Conservation (phyloP, 2,797 vertebrate species). For the Xenops minutus region DNA sequence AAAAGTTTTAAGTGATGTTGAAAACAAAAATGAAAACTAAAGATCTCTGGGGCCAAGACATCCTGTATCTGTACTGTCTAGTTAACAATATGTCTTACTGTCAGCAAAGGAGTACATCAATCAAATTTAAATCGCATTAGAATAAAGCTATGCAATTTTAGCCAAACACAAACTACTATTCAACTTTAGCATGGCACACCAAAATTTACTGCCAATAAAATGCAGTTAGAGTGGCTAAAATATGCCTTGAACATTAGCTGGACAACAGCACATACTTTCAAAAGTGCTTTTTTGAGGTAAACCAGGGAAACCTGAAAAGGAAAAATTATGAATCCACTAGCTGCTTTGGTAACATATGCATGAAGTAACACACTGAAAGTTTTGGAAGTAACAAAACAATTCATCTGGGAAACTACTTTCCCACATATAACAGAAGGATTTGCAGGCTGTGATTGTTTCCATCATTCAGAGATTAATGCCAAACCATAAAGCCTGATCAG, state of each 20-base stretch:
- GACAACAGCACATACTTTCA: not conserved
- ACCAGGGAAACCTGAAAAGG: not conserved
- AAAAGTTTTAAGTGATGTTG: not conserved
- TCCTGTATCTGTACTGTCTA: not conserved
- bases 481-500: not conserved
- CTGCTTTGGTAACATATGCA: not conserved
- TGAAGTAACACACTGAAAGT: not conserved
- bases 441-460: not conserved
- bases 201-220: not conserved
- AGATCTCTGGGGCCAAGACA: not conserved
- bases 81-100: not conserved
- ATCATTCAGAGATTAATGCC: not conserved
- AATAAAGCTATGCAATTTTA: not conserved
- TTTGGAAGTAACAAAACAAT: not conserved
- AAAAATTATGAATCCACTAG: not conserved
- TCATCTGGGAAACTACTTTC: not conserved
- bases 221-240: not conserved
- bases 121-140: not conserved
- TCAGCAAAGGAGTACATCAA: not conserved
- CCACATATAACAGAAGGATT: not conserved
- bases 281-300: not conserved
- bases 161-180: not conserved
- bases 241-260: not conserved
- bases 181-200: not conserved
- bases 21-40: constrained; percentile 7